Evolutionary conservation across 2,113 vertebrate species (phyloP), one percentile per base, ranked within the genome.

Genomic region (Passer montanus): DNA sequence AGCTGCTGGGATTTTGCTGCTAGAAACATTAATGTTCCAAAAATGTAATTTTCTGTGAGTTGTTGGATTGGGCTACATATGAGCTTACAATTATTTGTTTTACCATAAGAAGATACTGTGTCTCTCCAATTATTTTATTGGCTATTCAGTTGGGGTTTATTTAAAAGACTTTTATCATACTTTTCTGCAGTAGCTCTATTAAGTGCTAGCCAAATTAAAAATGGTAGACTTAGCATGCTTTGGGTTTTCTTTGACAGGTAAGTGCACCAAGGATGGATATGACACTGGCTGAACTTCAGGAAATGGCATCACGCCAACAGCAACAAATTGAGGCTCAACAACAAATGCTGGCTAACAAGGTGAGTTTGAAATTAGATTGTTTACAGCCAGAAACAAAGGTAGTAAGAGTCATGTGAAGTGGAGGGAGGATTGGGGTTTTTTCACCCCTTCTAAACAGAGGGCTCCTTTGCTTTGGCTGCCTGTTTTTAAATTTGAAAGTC

Each of bases 291-390:
- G 99, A 99, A 95, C 98, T 99, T 44, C 99, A 99, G 95, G 99
- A 99, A 79, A 99, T 99, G 99, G 99, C 99, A 14, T 97, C 99
- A 41, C 98, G 99, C 62, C 99, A 99, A 77, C 99, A 99, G 97
- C 99, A 99, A 19, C 99, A 99, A 97, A 99, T 99, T 44, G 99
- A 99, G 77, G 95, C 98, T 64, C 99, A 99, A 72, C 99, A 99
- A 55, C 99, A 99, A 84, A 98, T 99, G 94, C 97, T 99, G 47
- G 98, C 99, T 62, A 99, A 99, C 41, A 99, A 99, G 99, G 99
- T 99, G 96, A 64, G 78, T 76, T 84, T 93, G 70, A 89, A 89
- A 47, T 74, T 10, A 27, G 17, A 28, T 47, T 84, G n/a, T 60
- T 90, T 78, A 37, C 20, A 59, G 23, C 35, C 9, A 27, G 15